Percentiles rank a stretch among this genome's conserved stretches.
Evolutionary conservation across 2,113 vertebrate species (phyloP).

Genomic region (Cynoglossus semilaevis): DNA sequence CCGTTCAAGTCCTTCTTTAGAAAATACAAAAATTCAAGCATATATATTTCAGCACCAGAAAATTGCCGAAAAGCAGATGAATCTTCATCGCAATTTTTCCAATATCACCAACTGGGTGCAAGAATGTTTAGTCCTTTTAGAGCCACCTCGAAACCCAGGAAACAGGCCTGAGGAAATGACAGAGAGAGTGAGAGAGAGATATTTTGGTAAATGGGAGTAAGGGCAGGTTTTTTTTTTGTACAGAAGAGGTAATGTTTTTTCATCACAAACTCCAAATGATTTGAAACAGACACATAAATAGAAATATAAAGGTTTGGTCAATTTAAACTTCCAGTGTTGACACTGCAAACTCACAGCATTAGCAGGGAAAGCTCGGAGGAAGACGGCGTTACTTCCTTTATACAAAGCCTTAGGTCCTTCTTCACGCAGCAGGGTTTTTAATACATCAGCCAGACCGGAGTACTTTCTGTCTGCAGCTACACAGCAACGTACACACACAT

Average conservation of each 20-base stretch:
- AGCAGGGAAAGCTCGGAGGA: constrained; percentile 79
- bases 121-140: constrained; percentile 72
- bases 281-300: too few species aligned
- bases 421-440: constrained; percentile 66
- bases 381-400: constrained; percentile 77
- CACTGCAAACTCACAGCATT: constrained; percentile 69
- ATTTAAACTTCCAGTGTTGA: too few species aligned
- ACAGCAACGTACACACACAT: constrained; percentile 25
- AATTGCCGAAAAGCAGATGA: too few species aligned
- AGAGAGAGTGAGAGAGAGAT: neutral
- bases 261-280: too few species aligned
- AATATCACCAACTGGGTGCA: constrained; percentile 60
- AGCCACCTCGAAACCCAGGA: constrained; percentile 76
- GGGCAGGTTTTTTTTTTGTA: neutral
- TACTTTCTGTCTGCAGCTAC: constrained; percentile 74
- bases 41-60: too few species aligned
- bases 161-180: constrained; percentile 73
- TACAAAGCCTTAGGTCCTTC: constrained; percentile 74
- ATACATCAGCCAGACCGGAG: constrained; percentile 68
- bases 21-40: too few species aligned
- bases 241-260: too few species aligned
- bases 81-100: neutral
- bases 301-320: too few species aligned
- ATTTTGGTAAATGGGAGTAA: neutral
- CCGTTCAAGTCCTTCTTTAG: too few species aligned